These are phyloP conservation scores for Halcyon badia DNA, from an alignment of 2,797 vertebrate species.

Conservation along the genomic window DNA sequence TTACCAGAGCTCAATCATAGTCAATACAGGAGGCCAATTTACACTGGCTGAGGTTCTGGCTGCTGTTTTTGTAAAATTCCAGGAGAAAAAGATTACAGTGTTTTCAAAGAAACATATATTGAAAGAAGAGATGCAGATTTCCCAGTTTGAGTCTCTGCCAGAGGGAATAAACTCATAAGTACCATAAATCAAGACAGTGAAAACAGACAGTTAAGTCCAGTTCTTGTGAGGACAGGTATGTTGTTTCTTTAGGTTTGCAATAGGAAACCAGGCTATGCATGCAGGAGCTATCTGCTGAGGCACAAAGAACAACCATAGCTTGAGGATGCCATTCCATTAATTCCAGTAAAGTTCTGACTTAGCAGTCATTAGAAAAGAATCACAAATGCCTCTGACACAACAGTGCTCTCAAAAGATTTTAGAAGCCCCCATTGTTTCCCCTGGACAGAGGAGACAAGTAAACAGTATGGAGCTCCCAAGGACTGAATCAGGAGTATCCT, in stretches of 20 bases:
- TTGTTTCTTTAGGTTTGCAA: background rate
- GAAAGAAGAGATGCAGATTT: constrained; percentile 35
- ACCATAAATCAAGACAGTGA: constrained; percentile 35
- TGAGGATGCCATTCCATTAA: background rate
- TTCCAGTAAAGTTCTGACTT: background rate
- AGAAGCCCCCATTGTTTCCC: background rate
- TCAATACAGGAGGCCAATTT: constrained; percentile 11
- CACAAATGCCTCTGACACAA: background rate
- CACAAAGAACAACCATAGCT: background rate
- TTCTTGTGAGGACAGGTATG: background rate
- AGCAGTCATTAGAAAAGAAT: background rate
- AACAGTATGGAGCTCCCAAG: background rate
- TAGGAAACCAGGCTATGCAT: background rate
- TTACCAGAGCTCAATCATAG: background rate
- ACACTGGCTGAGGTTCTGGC: background rate
- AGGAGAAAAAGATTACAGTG: background rate
- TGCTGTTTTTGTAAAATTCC: constrained; percentile 27
- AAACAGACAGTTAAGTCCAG: constrained; percentile 3
- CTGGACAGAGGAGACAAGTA: background rate
- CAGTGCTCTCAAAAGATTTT: background rate
- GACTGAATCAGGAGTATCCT: background rate
- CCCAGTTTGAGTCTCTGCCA: constrained; percentile 7
- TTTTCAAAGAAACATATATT: constrained; percentile 21
- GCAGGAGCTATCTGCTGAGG: background rate
- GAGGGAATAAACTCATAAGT: background rate